These are phyloP conservation scores for Drosophila koepferae DNA, from an alignment of 2,888 invertebrate genomes.

Conservation along the genomic window DNA sequence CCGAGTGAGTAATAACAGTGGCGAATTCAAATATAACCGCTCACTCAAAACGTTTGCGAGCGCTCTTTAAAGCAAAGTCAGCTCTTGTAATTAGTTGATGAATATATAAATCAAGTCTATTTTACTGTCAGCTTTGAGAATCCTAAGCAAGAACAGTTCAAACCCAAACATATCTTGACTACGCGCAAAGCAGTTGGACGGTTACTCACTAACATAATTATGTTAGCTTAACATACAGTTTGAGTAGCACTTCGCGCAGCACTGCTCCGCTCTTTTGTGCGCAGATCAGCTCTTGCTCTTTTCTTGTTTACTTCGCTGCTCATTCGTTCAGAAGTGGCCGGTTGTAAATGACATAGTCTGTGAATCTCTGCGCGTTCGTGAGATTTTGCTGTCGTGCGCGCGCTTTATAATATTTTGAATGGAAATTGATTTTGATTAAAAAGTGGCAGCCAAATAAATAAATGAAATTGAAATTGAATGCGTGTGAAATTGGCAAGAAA, in stretches of 20 bases:
- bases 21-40: neutral
- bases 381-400: conserved; percentile 12
- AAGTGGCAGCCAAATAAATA: conserved; percentile 35
- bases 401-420: conserved; percentile 16
- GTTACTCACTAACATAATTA: neutral
- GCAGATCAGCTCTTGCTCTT: conserved; percentile 4
- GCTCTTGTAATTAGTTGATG: neutral
- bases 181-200: neutral
- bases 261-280: neutral
- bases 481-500: conserved; percentile 38
- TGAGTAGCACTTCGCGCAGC: conserved; percentile 1
- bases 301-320: conserved; percentile 6
- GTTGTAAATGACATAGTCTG: conserved; percentile 24
- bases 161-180: neutral
- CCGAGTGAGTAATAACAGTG: conserved; percentile 4
- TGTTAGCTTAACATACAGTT: conserved; percentile 34
- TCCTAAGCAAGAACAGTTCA: neutral
- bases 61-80: neutral
- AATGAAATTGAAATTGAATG: conserved; percentile 43
- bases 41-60: neutral
- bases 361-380: neutral
- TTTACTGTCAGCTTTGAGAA: no score
- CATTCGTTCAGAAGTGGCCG: conserved; percentile 39
- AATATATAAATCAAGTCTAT: neutral
- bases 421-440: conserved; percentile 49